Evolutionary conservation across 1,140 invertebrate genomes (phyloP).

Genomic region (Conopomorpha cramerella): DNA sequence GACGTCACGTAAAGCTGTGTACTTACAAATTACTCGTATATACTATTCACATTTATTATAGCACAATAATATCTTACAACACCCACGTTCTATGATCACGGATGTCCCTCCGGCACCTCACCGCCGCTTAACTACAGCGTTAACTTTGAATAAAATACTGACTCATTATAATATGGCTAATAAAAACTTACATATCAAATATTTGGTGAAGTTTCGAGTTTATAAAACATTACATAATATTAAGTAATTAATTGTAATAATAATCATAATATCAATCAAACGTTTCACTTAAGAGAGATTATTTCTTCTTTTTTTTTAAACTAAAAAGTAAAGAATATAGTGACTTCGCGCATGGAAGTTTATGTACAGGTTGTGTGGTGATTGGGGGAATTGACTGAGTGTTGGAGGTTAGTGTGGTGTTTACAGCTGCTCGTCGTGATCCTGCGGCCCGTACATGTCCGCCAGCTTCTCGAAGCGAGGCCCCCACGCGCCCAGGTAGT

Average conservation of each 20-base stretch:
- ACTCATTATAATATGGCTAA: slow-evolving; percentile 57
- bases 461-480: slow-evolving; percentile 96
- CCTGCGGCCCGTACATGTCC: slow-evolving; percentile 93
- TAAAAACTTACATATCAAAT: slow-evolving; percentile 55
- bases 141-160: slow-evolving; percentile 56
- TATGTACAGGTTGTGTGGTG: slow-evolving; percentile 12
- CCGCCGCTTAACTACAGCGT: slow-evolving; percentile 36
- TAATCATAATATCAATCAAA: too few species aligned
- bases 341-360: slow-evolving; percentile 1
- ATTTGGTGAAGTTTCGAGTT: slow-evolving; percentile 53
- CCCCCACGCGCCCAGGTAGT: slow-evolving; percentile 95
- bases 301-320: too few species aligned
- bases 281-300: too few species aligned
- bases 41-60: slow-evolving; percentile 60
- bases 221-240: slow-evolving; percentile 38
- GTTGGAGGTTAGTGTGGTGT: slow-evolving; percentile 7
- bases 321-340: too few species aligned
- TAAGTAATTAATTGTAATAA: slow-evolving; percentile 44
- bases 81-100: too few species aligned
- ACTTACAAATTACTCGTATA: slow-evolving; percentile 58
- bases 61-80: slow-evolving; percentile 57
- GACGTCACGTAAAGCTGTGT: slow-evolving; percentile 54
- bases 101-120: slow-evolving; percentile 37
- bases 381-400: slow-evolving; percentile 52
- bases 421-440: slow-evolving; percentile 74